A percentile compares a stretch with the other conserved stretches of the same genome.
Conservation (phyloP, 2,888 invertebrate species). For the Stegophylla sp. region DNA sequence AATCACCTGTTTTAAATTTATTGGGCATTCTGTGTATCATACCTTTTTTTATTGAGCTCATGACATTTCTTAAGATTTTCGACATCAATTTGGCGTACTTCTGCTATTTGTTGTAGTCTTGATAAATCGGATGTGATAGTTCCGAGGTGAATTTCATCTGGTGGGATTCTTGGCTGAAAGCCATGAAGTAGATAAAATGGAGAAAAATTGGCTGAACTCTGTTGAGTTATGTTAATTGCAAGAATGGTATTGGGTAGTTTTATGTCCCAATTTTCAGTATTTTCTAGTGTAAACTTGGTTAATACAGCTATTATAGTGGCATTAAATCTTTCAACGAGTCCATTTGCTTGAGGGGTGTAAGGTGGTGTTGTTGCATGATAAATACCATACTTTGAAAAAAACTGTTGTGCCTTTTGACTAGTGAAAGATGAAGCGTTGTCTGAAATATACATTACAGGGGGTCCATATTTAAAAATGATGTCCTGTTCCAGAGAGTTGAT, state of each 20-base stretch:
- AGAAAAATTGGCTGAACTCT: not conserved
- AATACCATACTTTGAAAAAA: not conserved
- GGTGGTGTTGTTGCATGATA: not conserved
- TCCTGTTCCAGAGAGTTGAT: not conserved
- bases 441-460: not conserved
- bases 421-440: not conserved
- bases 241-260: not conserved
- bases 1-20: not conserved
- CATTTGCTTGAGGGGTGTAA: not conserved
- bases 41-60: not conserved
- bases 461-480: not conserved
- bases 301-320: not conserved
- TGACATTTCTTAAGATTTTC: not conserved
- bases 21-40: not conserved
- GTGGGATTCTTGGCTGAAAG: not conserved
- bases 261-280: not conserved
- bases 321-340: not conserved
- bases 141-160: not conserved
- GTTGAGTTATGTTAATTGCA: not conserved
- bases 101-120: not conserved
- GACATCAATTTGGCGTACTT: not conserved
- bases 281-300: not conserved
- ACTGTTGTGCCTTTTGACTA: not conserved
- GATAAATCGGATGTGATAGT: not conserved
- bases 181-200: not conserved